Evolutionary conservation across 1,140 invertebrate genomes (phyloP).

Genomic region (Nephotettix cincticeps): DNA sequence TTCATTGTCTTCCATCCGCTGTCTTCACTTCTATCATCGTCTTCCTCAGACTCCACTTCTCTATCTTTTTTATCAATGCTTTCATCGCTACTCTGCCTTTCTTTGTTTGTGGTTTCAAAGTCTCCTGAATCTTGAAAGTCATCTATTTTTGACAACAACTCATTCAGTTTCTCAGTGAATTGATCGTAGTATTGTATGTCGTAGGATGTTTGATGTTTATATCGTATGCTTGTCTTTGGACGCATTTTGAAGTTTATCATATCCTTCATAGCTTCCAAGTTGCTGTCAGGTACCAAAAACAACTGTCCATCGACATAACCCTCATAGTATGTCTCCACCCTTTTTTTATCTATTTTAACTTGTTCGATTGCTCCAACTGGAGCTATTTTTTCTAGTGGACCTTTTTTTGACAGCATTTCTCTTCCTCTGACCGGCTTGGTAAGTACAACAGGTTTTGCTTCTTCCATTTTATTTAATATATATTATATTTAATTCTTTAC

Average conservation of each 20-base stretch:
- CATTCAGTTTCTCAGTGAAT: not conserved
- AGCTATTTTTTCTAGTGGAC: too few species aligned
- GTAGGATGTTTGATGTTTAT: slow-evolving; percentile 20
- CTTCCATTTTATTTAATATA: too few species aligned
- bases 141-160: not conserved
- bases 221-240: not conserved
- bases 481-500: too few species aligned
- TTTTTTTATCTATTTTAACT: not conserved
- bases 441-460: not conserved
- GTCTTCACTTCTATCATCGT: too few species aligned
- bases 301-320: not conserved
- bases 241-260: slow-evolving; percentile 2
- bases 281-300: not conserved
- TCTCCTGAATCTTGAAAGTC: too few species aligned
- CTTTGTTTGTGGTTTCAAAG: too few species aligned
- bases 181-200: not conserved
- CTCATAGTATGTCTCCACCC: not conserved
- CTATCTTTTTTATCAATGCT: too few species aligned
- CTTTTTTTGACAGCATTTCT: not conserved
- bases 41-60: too few species aligned
- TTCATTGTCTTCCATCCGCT: too few species aligned
- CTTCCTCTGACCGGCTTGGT: slow-evolving; percentile 1
- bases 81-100: too few species aligned
- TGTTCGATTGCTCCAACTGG: not conserved
- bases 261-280: slow-evolving; percentile 1